Evolutionary conservation across 2,797 vertebrate species (phyloP).

Genomic region (Cygnus olor): DNA sequence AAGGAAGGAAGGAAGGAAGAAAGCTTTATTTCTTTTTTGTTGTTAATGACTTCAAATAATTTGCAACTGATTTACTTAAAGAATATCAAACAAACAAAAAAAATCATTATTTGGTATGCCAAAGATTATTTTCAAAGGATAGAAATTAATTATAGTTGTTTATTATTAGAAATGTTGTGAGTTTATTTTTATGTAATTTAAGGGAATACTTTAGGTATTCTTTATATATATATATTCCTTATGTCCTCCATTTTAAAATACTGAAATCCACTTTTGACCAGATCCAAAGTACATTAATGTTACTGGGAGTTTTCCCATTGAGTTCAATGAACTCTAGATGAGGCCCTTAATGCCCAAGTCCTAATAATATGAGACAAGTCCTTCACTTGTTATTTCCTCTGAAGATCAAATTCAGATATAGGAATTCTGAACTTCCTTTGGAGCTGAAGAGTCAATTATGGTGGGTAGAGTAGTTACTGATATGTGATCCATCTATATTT

Average conservation of each 20-base stretch:
- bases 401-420: conserved; percentile 61
- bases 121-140: background rate
- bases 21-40: background rate
- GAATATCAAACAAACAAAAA: background rate
- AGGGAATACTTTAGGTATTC: background rate
- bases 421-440: conserved; percentile 68
- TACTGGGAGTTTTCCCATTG: background rate
- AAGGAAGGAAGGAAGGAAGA: background rate
- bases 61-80: background rate
- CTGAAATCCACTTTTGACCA: background rate
- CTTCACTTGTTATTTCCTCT: conserved; percentile 68
- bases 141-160: background rate
- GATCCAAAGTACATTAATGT: background rate
- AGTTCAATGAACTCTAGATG: background rate
- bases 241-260: background rate
- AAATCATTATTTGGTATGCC: background rate
- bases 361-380: conserved; percentile 59
- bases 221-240: background rate
- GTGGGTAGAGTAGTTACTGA: conserved; percentile 27
- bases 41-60: background rate
- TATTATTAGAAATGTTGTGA: background rate
- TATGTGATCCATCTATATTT: conserved; percentile 53
- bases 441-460: conserved; percentile 46
- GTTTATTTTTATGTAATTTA: background rate
- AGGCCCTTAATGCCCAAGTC: conserved; percentile 24